Evolutionary conservation across 1,140 invertebrate species (phyloP).

Genomic region (Meloidogyne floridensis): DNA sequence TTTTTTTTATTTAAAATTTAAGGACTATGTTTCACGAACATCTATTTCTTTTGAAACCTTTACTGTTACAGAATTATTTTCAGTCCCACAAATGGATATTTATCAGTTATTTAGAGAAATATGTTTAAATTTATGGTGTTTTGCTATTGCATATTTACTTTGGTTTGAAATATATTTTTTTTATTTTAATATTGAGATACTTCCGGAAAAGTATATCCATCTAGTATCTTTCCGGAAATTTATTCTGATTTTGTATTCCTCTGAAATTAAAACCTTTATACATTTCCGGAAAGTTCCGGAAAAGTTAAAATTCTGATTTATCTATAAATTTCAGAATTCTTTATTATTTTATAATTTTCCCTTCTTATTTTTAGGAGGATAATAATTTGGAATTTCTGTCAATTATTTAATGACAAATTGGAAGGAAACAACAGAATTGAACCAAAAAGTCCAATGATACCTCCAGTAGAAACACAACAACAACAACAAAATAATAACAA

Average conservation of each 20-base stretch:
- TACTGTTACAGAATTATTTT: slow-evolving; percentile 30
- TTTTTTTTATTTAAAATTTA: slow-evolving; percentile 17
- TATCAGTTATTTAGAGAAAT: slow-evolving; percentile 33
- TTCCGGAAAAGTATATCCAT: not conserved
- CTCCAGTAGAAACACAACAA: not conserved
- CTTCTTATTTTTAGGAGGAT: slow-evolving; percentile 16
- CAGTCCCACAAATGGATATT: slow-evolving; percentile 14
- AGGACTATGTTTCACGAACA: slow-evolving; percentile 43
- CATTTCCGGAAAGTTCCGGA: not conserved
- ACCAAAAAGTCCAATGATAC: slow-evolving; percentile 29
- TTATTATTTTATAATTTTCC: not conserved
- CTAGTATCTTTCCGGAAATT: not conserved
- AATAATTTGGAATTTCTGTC: slow-evolving; percentile 6
- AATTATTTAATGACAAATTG: not conserved
- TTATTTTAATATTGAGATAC: not conserved
- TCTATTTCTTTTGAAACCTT: slow-evolving; percentile 39
- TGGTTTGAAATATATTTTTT: slow-evolving; percentile 27
- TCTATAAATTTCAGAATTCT: too few species aligned
- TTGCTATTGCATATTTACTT: slow-evolving; percentile 43
- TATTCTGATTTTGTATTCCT: not conserved
- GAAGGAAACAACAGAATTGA: slow-evolving; percentile 18
- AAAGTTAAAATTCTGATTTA: too few species aligned
- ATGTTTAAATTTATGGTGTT: slow-evolving; percentile 47
- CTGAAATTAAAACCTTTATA: not conserved
- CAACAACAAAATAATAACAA: slow-evolving; percentile 5